These are phyloP conservation scores for Meghimatium bilineatum DNA, from an alignment of 2,888 invertebrate species.

Conservation along the genomic window DNA sequence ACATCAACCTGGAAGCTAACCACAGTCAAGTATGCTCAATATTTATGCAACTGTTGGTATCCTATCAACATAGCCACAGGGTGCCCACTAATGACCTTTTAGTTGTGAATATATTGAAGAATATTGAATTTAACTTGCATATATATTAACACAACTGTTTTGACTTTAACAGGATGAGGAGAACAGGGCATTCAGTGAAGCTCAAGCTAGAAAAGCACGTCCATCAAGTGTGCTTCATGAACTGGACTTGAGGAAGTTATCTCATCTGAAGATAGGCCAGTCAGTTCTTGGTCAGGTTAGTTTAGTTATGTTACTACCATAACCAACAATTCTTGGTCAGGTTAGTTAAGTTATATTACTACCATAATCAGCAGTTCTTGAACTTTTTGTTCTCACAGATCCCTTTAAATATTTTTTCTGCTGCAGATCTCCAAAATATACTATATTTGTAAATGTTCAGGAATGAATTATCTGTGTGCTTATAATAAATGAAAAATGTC, in stretches of 20 bases:
- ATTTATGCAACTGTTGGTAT: too few species aligned
- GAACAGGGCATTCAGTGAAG: conserved; percentile 58
- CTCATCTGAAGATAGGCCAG: conserved; percentile 70
- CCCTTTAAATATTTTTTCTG: too few species aligned
- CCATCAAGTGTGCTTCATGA: conserved; percentile 78
- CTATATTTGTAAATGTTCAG: too few species aligned
- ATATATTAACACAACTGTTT: not conserved
- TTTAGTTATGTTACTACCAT: not conserved
- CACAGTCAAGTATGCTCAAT: too few species aligned
- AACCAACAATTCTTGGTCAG: conserved; percentile 77
- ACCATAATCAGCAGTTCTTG: conserved; percentile 73
- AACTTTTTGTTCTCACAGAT: too few species aligned
- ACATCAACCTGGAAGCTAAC: too few species aligned
- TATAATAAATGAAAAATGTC: not conserved
- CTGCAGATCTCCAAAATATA: too few species aligned
- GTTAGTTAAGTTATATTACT: conserved; percentile 59
- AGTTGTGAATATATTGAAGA: too few species aligned
- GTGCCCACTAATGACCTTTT: too few species aligned
- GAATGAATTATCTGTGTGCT: too few species aligned
- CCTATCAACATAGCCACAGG: too few species aligned
- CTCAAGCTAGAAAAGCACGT: conserved; percentile 61
- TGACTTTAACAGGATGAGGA: conserved; percentile 70
- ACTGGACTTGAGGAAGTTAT: conserved; percentile 73
- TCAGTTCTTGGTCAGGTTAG: conserved; percentile 79
- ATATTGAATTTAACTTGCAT: too few species aligned